These are phyloP conservation scores for Scleropages formosus DNA, from an alignment of 2,797 vertebrate species.

Conservation along the genomic window DNA sequence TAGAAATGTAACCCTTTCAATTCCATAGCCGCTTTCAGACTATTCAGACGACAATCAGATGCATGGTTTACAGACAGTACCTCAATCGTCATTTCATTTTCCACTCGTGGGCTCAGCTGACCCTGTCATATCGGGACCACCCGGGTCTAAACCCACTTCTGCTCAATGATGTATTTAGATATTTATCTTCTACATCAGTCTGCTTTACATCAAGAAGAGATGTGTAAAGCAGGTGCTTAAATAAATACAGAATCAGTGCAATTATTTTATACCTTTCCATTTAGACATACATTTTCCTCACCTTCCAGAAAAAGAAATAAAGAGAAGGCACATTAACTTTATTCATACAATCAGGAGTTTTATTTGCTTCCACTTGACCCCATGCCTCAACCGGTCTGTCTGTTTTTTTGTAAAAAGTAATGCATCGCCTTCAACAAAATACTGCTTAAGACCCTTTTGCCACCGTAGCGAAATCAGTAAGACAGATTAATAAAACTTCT, in stretches of 20 bases:
- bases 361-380: conserved; percentile 11
- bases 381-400: neutral
- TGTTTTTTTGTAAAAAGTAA: no score
- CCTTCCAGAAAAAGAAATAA: conserved; percentile 4
- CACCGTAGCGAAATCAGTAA: no score
- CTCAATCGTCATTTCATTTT: conserved; percentile 46
- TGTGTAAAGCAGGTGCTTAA: conserved; percentile 24
- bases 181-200: conserved; percentile 47
- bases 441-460: no score
- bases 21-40: no score
- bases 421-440: no score
- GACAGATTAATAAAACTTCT: no score
- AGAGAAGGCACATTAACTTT: neutral
- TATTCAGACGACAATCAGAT: no score
- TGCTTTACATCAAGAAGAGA: conserved; percentile 43
- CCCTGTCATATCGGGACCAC: conserved; percentile 59
- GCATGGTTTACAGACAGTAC: conserved; percentile 33
- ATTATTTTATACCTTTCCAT: neutral
- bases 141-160: conserved; percentile 41
- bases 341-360: neutral
- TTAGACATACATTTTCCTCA: conserved; percentile 4
- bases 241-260: conserved; percentile 20
- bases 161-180: conserved; percentile 30
- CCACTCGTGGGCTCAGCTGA: conserved; percentile 39
- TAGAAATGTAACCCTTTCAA: no score